phyloP scores from a whole-genome alignment of 2,888 invertebrate genomes.

The Dryobota labecula region DNA sequence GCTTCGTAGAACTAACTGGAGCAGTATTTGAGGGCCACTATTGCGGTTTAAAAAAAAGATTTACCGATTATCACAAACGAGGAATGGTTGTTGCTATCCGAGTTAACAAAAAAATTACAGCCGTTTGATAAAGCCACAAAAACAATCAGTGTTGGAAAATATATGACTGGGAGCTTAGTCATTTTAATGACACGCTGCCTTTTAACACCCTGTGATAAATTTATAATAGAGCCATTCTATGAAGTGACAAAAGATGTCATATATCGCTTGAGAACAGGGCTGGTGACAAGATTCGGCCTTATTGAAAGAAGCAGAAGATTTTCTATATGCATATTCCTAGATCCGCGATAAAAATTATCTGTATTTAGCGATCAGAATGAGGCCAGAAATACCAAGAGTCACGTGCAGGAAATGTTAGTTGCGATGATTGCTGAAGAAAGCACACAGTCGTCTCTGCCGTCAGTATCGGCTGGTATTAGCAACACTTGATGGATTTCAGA shows the following conservation, averaged over 20 bases:
- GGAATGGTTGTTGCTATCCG: slow-evolving; percentile 54
- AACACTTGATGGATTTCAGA: slow-evolving; percentile 26
- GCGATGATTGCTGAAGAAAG: slow-evolving; percentile 15
- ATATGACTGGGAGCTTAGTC: slow-evolving; percentile 52
- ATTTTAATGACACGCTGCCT: slow-evolving; percentile 54
- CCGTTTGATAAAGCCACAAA: slow-evolving; percentile 65
- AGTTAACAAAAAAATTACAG: slow-evolving; percentile 57
- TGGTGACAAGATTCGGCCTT: not conserved
- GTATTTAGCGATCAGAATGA: slow-evolving; percentile 1
- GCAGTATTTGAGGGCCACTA: not conserved
- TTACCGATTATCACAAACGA: slow-evolving; percentile 50
- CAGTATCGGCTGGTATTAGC: slow-evolving; percentile 3
- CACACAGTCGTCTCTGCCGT: not conserved
- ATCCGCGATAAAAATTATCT: not conserved
- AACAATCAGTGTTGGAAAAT: not conserved
- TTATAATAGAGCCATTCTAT: slow-evolving; percentile 26
- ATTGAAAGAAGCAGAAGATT: slow-evolving; percentile 2
- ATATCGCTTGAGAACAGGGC: not conserved
- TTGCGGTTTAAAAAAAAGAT: not conserved
- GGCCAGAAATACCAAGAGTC: not conserved
- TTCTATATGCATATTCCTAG: not conserved
- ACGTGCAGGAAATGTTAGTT: slow-evolving; percentile 14
- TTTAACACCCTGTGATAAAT: slow-evolving; percentile 41
- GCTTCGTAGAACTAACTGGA: slow-evolving; percentile 61
- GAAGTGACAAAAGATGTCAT: slow-evolving; percentile 14